A percentile compares a stretch with the other conserved stretches of the same genome.
phyloP scores from a whole-genome alignment of 64 coral and sea anemone species.

The Stichodactyla helianthus region DNA sequence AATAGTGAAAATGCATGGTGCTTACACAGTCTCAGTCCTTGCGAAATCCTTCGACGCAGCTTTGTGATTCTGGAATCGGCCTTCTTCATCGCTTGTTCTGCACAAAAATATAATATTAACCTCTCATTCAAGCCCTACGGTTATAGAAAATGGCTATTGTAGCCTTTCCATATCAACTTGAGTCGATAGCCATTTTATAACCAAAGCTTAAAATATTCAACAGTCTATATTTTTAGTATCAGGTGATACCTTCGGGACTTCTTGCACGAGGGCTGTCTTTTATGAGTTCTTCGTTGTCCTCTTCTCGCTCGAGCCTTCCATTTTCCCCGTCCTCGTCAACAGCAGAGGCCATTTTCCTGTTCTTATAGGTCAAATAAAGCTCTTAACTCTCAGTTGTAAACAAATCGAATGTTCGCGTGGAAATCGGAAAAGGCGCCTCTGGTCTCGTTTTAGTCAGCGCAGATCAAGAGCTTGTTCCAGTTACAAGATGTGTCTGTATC shows the following conservation, averaged over 20 bases:
- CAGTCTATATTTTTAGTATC: neutral
- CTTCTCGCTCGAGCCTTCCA: neutral
- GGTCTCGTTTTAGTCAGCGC: neutral
- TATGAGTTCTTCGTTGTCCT: neutral
- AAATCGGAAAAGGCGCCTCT: neutral
- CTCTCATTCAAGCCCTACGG: neutral
- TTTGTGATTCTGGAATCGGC: constrained; percentile 71
- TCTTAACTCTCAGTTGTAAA: constrained; percentile 9
- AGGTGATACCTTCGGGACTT: neutral
- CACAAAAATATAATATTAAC: neutral
- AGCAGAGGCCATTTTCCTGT: constrained; percentile 13
- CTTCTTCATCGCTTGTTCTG: constrained; percentile 19
- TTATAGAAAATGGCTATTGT: neutral
- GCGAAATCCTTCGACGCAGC: constrained; percentile 56
- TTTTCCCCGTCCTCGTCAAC: constrained; percentile 9
- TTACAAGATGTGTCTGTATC: constrained; percentile 7
- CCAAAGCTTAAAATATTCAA: neutral
- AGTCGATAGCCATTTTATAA: constrained; percentile 4
- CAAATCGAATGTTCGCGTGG: neutral
- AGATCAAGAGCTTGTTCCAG: neutral
- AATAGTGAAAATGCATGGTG: neutral
- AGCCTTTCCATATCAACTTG: neutral
- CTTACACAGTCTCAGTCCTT: constrained; percentile 65
- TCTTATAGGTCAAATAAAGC: neutral
- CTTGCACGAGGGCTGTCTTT: neutral